Evolutionary conservation across 1,140 invertebrate species (phyloP), one percentile per base, ranked within the genome.

Genomic region (Lepidurus packardi): DNA sequence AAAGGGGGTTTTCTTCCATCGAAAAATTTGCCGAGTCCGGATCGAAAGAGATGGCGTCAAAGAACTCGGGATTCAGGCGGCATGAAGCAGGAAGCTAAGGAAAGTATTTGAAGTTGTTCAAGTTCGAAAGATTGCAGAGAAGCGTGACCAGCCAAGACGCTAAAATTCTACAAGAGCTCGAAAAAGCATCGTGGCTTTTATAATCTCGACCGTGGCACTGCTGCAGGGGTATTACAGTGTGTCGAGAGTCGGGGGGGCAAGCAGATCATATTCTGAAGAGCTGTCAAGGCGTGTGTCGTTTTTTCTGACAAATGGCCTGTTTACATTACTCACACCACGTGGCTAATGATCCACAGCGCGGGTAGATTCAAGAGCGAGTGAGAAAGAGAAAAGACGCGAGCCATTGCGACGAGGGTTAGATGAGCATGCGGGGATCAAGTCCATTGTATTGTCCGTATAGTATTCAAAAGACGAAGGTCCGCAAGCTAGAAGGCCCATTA

Each of bases 241-340:
- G 53, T 65, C 53, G 53, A 21, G 53, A 65, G 53, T 65, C n/a
- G n/a, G 10, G 9, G 6, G 53, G 53, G 34, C 34, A 34, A 34
- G 34, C 2, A 65, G 53, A 13, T 65, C 53, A 16, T 21, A 16
- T 65, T 65, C 53, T 16, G 53, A 65, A 65, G 53, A 65, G 53
- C 53, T 65, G 53, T 65, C 53, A 65, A 65, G 21, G 34, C 53
- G 7, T 65, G 53, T 65, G 53, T 65, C 53, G 53, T 13, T 65
- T 65, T 65, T 16, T n/a, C 53, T 65, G 53, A 65, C 53, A 65
- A 65, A 65, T 65, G 53, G 16, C 53, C 53, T 65, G 53, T 65
- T 65, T 65, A 65, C 53, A 65, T 65, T 65, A 65, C 53, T 65
- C n/a, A 65, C 53, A 65, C 53, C 53, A 65, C 53, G 53, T 65